Evolutionary conservation across 2,888 invertebrate genomes (phyloP), one percentile per base, ranked within the genome.

Genomic region (Drosophila monieri): DNA sequence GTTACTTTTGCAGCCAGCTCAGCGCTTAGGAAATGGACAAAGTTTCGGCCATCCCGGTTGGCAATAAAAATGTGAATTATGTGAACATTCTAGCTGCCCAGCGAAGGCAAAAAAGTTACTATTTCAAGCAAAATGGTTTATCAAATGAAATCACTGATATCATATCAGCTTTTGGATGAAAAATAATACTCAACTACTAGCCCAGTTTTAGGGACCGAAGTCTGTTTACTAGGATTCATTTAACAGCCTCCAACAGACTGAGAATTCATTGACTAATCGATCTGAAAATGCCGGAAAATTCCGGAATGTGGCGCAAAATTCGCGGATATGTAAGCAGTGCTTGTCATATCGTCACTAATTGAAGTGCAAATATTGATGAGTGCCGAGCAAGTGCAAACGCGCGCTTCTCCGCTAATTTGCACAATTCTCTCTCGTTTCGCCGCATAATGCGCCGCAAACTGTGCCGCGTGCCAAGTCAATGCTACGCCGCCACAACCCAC

Each of bases 381-480:
- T 78, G 72, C 84, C 77, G 77, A 85, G 80, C 68, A 85, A 81
- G 76, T 76, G 68, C 73, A 85, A 67, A 57, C 62, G 57, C 62
- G 37, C 71, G 65, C 53, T 64, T 4, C 65, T 64, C 4, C 67
- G 77, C 79, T 84, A 86, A 84, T 85, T 88, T 88, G 85, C 74
- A 74, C 83, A 85, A 81, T 88, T 80, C 75, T 86, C 76, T 73
- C 73, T 75, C 86, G 80, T 77, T 77, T 21, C 77, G 78, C 85
- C 85, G 74, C 85, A 81, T 84, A 86, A 81, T 80, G 78, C 80
- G 84, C 85, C 87, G 69, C 87, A 86, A 86, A 81, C 80, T 86
- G 79, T 86, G 77, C 80, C 80, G 46, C 80, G 46, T 21, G 55
- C 55, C 57, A 75, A 56, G 56, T 62, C 64, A 62, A 60, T 78